Base-by-base conservation (phyloP, 2,797 vertebrate species). In the Gymnocypris eckloni region DNA sequence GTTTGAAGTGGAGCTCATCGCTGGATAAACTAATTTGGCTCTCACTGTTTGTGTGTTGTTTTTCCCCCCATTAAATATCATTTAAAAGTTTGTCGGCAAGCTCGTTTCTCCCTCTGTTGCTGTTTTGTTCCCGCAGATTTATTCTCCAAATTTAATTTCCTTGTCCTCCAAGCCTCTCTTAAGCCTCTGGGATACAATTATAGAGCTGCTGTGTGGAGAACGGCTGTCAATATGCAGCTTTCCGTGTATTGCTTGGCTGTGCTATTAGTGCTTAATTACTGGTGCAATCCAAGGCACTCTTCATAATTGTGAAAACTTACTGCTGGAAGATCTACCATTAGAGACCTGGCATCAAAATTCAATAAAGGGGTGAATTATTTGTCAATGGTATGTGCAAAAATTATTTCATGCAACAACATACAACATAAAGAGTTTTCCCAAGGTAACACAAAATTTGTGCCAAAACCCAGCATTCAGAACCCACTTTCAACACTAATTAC, bases 201-300 rank as follows among this genome's bases (percentile, higher is more conserved):
- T 48, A 37, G 82, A 77, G 85, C 84, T 43, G 83, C 87, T 81
- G 66, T 48, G 76, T 75, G 43, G 72, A 78, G 59, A 86, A 82
- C 61, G 43, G 82, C 86, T 90, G 92, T 91, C 91, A 91, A 90
- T 82, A 85, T 83, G 28, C 80, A 73, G 71, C 87, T 92, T 90
- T 91, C 86, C 76, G 69, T 90, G 86, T 71, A 91, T 92, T 92
- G 89, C 89, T 91, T 87, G 86, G 89, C 87, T 90, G 86, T 61
- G 92, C 89, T 82, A 90, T 91, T 92, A 86, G 90, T 67, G 73
- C 86, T 86, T 92, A 93, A 94, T 93, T 92, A 89, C 85, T 87
- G 37, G 82, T 86, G 90, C 90, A 86, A 91, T 82, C 92, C 85
- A 84, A 70, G 73, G 3, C 37, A 11, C 69, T 59, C 50, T 87